phyloP scores from a whole-genome alignment of 2,888 invertebrate species.

The Ophioninae sp. region DNA sequence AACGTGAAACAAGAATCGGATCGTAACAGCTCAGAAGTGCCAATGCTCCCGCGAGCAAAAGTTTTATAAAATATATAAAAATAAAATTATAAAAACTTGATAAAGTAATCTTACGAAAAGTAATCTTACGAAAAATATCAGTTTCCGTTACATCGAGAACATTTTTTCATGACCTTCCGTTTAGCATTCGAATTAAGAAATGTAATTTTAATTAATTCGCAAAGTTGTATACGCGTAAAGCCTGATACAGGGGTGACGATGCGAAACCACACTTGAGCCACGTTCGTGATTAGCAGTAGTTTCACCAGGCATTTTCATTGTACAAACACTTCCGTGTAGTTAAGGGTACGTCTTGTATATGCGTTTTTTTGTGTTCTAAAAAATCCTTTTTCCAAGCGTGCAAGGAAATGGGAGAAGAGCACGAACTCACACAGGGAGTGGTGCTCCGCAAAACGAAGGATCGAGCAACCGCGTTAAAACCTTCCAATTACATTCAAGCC shows the following conservation, averaged over 20 bases:
- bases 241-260: not conserved
- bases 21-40: too few relatives aligned
- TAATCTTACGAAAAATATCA: not conserved
- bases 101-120: not conserved
- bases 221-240: not conserved
- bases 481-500: constrained; percentile 53
- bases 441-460: constrained; percentile 41
- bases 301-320: constrained; percentile 19
- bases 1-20: too few relatives aligned
- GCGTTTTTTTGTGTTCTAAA: constrained; percentile 14
- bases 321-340: constrained; percentile 20
- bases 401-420: constrained; percentile 42
- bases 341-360: not conserved
- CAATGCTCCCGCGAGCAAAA: too few relatives aligned
- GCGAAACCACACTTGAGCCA: constrained; percentile 24
- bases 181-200: not conserved
- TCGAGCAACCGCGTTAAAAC: constrained; percentile 53
- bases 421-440: constrained; percentile 31
- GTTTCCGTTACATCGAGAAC: not conserved
- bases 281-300: constrained; percentile 13
- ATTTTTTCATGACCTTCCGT: not conserved
- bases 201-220: not conserved
- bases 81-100: too few relatives aligned
- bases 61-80: too few relatives aligned
- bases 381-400: constrained; percentile 1